These are phyloP conservation scores for Homarus gammarus DNA, from an alignment of 2,888 invertebrate species.

Conservation along the genomic window DNA sequence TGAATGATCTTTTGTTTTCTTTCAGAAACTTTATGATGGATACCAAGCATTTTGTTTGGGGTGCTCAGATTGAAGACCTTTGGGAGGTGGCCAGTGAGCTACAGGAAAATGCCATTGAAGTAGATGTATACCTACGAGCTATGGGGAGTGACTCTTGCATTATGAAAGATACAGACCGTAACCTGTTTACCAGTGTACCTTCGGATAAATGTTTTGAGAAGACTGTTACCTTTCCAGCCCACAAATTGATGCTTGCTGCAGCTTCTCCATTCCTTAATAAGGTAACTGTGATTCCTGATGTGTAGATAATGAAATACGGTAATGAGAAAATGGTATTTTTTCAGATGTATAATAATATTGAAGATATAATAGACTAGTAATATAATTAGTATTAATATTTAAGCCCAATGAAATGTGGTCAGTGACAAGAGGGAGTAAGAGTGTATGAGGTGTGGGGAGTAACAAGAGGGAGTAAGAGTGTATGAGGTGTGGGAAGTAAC, in stretches of 20 bases:
- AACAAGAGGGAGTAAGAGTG: no score
- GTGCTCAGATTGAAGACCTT: slow-evolving; percentile 21
- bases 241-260: slow-evolving; percentile 48
- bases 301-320: no score
- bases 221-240: slow-evolving; percentile 39
- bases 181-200: background rate
- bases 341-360: no score
- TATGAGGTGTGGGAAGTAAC: no score
- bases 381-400: no score
- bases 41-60: slow-evolving; percentile 8
- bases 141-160: background rate
- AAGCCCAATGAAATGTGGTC: no score
- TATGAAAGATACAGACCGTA: background rate
- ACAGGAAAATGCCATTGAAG: slow-evolving; percentile 28
- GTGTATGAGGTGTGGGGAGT: no score
- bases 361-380: no score
- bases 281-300: slow-evolving; percentile 11
- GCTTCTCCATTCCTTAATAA: slow-evolving; percentile 53
- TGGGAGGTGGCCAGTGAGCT: slow-evolving; percentile 40
- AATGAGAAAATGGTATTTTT: no score
- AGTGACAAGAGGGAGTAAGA: no score
- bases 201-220: background rate
- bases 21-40: slow-evolving; percentile 8
- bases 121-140: slow-evolving; percentile 47
- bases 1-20: no score